These are phyloP conservation scores for Sebastes minor DNA, from an alignment of 2,797 vertebrate genomes.

Conservation along the genomic window DNA sequence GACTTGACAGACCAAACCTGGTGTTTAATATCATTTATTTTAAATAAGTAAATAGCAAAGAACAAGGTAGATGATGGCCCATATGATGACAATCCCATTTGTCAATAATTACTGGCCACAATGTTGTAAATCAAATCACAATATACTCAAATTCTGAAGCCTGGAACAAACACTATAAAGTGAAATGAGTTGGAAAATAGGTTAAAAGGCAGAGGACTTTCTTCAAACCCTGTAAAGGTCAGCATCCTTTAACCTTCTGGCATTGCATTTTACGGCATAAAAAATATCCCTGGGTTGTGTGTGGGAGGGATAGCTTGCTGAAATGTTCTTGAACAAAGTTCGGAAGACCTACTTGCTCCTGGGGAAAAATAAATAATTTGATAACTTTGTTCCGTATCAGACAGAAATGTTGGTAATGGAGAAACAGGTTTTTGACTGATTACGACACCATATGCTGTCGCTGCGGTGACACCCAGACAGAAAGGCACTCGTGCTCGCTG, in stretches of 20 bases:
- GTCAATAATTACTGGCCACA: not conserved
- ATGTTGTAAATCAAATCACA: not conserved
- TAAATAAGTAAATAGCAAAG: not conserved
- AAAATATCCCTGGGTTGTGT: not conserved
- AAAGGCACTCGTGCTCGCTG: conserved; percentile 60
- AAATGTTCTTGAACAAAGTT: conserved; percentile 12
- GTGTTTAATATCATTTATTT: not conserved
- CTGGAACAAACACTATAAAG: not conserved
- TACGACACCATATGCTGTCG: conserved; percentile 56
- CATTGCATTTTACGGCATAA: not conserved
- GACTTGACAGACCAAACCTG: not conserved
- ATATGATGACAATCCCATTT: not conserved
- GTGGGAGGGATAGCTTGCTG: not conserved
- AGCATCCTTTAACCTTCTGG: not conserved
- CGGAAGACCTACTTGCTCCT: not conserved
- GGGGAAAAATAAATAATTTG: not conserved
- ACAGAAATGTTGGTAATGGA: conserved; percentile 35
- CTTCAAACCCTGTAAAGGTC: not conserved
- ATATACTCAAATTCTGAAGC: not conserved
- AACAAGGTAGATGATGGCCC: not conserved
- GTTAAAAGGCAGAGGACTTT: not conserved
- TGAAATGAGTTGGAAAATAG: fast-evolving
- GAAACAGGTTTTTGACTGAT: conserved; percentile 67
- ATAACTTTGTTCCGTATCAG: not conserved
- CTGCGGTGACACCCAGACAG: conserved; percentile 54